Evolutionary conservation across 2,113 vertebrate genomes (phyloP).

Genomic region (Tringa solitaria): DNA sequence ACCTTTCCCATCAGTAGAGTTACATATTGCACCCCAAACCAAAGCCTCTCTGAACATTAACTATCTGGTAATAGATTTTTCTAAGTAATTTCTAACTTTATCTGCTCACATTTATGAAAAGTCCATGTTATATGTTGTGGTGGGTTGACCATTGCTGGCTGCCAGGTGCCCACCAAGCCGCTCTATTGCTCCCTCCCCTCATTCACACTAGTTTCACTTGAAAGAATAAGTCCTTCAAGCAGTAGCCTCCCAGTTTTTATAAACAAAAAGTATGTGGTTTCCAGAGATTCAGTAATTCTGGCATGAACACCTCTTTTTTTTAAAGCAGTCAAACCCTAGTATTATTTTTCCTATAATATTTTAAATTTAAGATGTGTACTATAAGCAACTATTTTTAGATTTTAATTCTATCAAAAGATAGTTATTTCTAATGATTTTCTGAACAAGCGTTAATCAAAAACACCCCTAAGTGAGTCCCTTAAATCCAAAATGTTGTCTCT

Average conservation of each 20-base stretch:
- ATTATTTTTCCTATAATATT: background rate
- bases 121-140: rapidly evolving
- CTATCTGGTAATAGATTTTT: background rate
- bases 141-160: background rate
- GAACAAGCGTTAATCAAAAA: background rate
- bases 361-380: background rate
- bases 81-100: background rate
- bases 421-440: background rate
- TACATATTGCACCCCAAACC: background rate
- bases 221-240: background rate
- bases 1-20: background rate
- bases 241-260: background rate
- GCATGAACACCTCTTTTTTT: background rate
- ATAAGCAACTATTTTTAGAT: background rate
- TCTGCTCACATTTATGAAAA: background rate
- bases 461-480: background rate
- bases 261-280: background rate
- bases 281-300: background rate
- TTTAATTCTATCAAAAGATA: background rate
- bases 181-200: background rate
- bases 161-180: background rate
- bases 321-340: background rate
- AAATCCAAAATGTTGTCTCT: background rate
- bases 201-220: background rate
- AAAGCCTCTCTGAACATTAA: background rate